Base-by-base conservation (phyloP, 2,888 invertebrate species). In the Rambutsinella grinnellia region DNA sequence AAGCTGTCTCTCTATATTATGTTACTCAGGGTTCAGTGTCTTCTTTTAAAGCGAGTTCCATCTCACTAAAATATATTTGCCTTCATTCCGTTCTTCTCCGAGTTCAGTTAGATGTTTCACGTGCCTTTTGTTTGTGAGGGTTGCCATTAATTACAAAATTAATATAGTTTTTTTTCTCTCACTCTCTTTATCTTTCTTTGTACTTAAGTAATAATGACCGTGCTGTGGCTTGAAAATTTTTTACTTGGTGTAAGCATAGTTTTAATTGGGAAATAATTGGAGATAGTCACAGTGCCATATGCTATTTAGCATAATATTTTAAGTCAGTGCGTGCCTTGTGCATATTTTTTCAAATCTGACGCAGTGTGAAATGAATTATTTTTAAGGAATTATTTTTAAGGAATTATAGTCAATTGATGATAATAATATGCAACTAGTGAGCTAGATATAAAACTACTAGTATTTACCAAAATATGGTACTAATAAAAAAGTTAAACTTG, bases 1-100 rank as follows among this genome's bases (percentile, higher is more conserved):
- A 26, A 24, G 44, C 3, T 53, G 23, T 21, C 15, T 56, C 26
- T 56, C 17, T 19, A 24, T 62, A 47, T 49, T n/a, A n/a, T n/a
- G n/a, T 36, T 54, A 60, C 70, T 70, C 70, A 70, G 70, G 70
- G 70, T 70, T 70, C 54, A 70, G 70, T 70, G 70, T 70, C 70
- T 70, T 36, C n/a, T 24, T 17, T 28, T 44, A 63, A 53, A n/a
- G 54, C 36, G 28, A 58, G 58, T 70, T 70, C 70, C 70, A 70
- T 67, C 46, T 17, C 5, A 47, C 15, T 46, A 28, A 36, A 62
- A 70, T 47, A 61, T 61, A n/a, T 46, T 28, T 46, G 56, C 56
- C 56, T 61, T 70, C 70, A 70, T 70, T 70, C 70, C 70, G 62
- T 62, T 36, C 6, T 36, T 70, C 17, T 56, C 15, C 15, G 23